Base-by-base conservation (phyloP, 2,888 invertebrate genomes). In the Pseudolycoriella hygida region DNA sequence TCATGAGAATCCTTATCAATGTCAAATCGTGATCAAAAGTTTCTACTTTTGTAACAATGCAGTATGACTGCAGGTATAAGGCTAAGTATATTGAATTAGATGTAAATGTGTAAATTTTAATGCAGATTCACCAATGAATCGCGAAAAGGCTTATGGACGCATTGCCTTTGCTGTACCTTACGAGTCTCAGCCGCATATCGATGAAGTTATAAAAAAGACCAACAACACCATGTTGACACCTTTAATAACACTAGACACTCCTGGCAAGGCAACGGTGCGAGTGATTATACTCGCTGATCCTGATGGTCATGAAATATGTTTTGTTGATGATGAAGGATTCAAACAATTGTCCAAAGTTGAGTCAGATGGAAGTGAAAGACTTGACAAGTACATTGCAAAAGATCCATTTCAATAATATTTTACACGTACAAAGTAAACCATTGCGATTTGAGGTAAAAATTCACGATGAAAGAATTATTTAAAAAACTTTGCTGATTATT, bases 261-360 rank as follows among this genome's bases (percentile, higher is more conserved):
- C 97, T 0, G 97, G 92, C 40, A 98, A 97, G 64, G 94, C 94
- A 1, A 87, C 89, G 0, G 97, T 98, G 0, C 73, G 87, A 50
- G 97, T 98, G 30, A 86, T 98, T 47, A 97, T 98, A 56, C 68
- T 97, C 3, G 90, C 89, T 2, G 97, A 98, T 70, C 96, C 97
- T 0, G 92, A 96, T 67, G 88, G 78, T 1, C 96, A 96, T 63
- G 97, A 98, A 71, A 97, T 98, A 51, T 97, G 97, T 66, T 96
- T 96, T 65, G 97, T 97, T 4, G 96, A 94, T 50, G 93, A 94
- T 55, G 93, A 94, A 68, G 92, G 83, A 32, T 98, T 93, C 68
- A 68, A 80, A 5, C 73, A 92, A 56, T 67, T 97, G 34, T 93
- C 94, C 0, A 72, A 82, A 54, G 75, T 87, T 3, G 96, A 97